Evolutionary conservation across 1,140 invertebrate genomes (phyloP), one percentile per base, ranked within the genome.

Genomic region (Caerostris extrusa): DNA sequence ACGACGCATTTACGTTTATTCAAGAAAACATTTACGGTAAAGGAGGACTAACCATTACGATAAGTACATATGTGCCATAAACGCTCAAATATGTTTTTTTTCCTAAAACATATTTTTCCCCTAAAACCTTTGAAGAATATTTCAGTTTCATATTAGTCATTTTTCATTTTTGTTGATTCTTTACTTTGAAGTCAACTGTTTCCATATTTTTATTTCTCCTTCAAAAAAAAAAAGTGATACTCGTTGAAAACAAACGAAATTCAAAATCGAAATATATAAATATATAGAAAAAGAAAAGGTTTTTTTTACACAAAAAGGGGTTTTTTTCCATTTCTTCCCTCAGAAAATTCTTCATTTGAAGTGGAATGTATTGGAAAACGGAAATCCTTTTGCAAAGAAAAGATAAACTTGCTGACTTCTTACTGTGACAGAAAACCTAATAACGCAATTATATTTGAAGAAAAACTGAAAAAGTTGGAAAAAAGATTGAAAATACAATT

Each of bases 381-480:
- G 50, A 77, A 77, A 10, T 50, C 12, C 14, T n/a, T n/a, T 10
- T 53, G 19, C 34, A 3, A n/a, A n/a, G n/a, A n/a, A n/a, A n/a
- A n/a, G 6, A 12, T 3, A 77, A 77, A 77, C 10, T 77, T 77
- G 69, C 69, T 77, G 69, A 77, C 69, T 77, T 77, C 69, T 34
- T 34, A 34, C 69, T 10, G 8, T 3, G 12, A 10, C 69, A 5
- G 19, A n/a, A 77, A 77, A 77, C 50, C 50, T 77, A 50, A 77
- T 53, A 77, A 77, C 71, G 34, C 71, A 77, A 77, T 77, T 77
- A 77, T 50, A 77, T 77, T 77, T 77, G 7, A 34, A 77, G 12
- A 34, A 77, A 77, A 77, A 50, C 3, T 14, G 14, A 77, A 12
- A 8, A 77, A 10, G 3, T 4, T 50, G 10, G 34, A 5, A 77